These are phyloP conservation scores for Pipistrellus nathusii DNA, from an alignment of 2,797 vertebrate species.

Conservation along the genomic window DNA sequence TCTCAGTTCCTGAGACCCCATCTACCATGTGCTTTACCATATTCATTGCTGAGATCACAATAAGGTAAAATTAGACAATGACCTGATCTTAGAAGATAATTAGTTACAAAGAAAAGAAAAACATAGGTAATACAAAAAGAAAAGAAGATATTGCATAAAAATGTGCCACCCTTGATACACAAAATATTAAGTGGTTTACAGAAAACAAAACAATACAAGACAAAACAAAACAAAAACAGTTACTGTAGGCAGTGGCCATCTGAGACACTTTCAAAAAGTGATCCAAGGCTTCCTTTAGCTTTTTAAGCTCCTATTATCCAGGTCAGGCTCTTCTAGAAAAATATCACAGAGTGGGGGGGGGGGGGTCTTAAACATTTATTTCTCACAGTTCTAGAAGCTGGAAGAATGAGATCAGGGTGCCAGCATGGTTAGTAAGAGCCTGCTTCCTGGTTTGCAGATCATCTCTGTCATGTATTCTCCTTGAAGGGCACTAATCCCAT, in stretches of 20 bases:
- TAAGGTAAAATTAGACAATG: neutral
- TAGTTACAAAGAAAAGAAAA: neutral
- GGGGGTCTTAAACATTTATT: neutral
- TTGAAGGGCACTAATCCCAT: neutral
- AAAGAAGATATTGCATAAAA: neutral
- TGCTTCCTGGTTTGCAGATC: neutral
- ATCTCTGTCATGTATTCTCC: neutral
- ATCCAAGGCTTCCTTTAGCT: neutral
- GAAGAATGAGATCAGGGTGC: neutral
- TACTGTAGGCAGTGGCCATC: neutral
- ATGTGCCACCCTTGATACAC: rapidly evolving
- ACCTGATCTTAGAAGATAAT: neutral
- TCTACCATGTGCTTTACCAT: rapidly evolving
- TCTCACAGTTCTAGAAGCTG: neutral
- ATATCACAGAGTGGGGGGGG: too few species aligned
- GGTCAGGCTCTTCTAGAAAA: neutral
- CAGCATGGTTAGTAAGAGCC: neutral
- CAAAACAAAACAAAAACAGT: neutral
- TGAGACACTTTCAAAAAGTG: neutral
- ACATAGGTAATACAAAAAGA: neutral
- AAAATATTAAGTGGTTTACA: neutral
- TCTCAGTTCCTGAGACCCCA: neutral
- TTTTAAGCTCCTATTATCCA: neutral
- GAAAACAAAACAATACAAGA: neutral
- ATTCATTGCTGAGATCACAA: neutral